These are phyloP conservation scores for Regulus satrapa DNA, from an alignment of 2,113 vertebrate species.

Conservation along the genomic window DNA sequence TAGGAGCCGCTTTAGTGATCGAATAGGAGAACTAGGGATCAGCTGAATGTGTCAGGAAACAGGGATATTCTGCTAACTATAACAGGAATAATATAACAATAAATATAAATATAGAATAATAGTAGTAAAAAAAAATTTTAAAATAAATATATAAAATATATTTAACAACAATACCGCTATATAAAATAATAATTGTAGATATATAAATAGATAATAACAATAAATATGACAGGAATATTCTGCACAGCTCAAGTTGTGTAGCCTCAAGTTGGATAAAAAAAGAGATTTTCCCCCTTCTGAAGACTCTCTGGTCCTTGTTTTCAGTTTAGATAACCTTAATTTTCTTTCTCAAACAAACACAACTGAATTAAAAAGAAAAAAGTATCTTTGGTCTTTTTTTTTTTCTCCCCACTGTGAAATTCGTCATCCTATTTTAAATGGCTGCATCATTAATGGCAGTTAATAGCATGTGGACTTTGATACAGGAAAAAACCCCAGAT, in stretches of 20 bases:
- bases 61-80: background rate
- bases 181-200: no score
- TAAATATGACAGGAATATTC: background rate
- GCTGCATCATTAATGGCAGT: background rate
- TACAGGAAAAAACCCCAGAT: background rate
- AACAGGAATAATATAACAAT: no score
- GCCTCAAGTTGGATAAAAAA: background rate
- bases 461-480: slow-evolving; percentile 25
- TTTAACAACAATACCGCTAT: no score
- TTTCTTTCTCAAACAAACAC: background rate
- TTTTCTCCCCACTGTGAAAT: background rate
- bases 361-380: background rate
- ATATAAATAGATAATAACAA: no score
- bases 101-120: no score
- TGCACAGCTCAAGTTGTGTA: background rate
- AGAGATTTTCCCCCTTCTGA: background rate
- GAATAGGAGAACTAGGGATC: background rate
- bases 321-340: background rate
- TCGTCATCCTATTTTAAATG: slow-evolving; percentile 23
- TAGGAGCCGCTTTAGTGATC: background rate
- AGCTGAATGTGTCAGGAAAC: background rate
- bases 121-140: no score
- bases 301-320: background rate
- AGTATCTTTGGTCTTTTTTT: background rate
- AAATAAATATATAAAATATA: no score